A percentile compares a stretch with the other conserved stretches of the same genome.
Conservation (phyloP, 2,797 vertebrate genomes). For the Chloroceryle amazona region DNA sequence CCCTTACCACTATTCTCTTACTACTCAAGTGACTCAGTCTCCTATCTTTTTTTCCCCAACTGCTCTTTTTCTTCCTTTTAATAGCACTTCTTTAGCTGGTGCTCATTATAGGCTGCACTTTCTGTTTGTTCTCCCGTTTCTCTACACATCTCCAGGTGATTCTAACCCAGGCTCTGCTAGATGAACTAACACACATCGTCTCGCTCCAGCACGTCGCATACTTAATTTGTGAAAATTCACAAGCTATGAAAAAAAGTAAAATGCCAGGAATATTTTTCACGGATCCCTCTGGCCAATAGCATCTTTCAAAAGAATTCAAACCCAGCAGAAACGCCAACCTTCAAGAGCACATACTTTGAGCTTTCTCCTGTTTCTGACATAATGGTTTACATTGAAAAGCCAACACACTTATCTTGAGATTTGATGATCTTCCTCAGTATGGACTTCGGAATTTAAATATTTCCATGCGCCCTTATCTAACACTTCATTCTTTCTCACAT, state of each 20-base stretch:
- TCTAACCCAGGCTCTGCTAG: neutral
- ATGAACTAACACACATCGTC: neutral
- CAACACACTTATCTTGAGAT: neutral
- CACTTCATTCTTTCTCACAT: conserved; percentile 51
- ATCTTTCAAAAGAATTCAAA: neutral
- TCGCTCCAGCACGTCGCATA: neutral
- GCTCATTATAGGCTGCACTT: neutral
- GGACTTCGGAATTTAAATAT: conserved; percentile 51
- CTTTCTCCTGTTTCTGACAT: conserved; percentile 13
- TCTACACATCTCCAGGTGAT: neutral
- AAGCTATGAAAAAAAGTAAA: neutral
- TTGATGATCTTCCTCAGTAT: neutral
- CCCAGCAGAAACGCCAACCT: neutral
- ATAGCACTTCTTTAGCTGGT: neutral
- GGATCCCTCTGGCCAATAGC: neutral
- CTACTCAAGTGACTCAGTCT: neutral
- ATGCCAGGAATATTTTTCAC: neutral
- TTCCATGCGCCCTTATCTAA: conserved; percentile 52
- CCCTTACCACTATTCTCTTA: neutral
- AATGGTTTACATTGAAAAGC: conserved; percentile 1
- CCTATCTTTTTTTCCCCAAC: conserved; percentile 1
- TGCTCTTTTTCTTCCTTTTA: conserved; percentile 35
- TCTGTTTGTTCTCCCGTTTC: neutral
- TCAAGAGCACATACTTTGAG: neutral
- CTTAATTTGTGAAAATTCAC: neutral